Evolutionary conservation across 2,113 vertebrate genomes (phyloP).

Genomic region (Lepus americanus): DNA sequence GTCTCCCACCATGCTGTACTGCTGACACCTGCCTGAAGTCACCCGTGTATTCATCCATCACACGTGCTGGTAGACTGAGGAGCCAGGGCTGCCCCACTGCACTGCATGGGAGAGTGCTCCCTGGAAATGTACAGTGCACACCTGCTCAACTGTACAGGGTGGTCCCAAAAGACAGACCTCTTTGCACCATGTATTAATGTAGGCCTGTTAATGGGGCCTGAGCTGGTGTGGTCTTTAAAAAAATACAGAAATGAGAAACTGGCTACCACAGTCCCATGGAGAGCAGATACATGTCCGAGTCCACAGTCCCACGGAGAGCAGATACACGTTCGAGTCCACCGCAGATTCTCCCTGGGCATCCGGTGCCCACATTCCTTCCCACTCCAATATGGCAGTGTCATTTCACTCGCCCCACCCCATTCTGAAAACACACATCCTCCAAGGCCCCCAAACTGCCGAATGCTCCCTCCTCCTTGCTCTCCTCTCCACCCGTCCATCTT

Average conservation of each 20-base stretch:
- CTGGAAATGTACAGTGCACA: background rate
- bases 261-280: background rate
- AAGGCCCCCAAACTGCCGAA: background rate
- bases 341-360: background rate
- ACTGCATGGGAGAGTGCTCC: too few species aligned
- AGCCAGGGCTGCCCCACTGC: background rate
- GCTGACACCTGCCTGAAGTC: background rate
- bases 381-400: background rate
- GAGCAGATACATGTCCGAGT: background rate
- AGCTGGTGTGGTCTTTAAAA: background rate
- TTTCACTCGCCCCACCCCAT: background rate
- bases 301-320: background rate
- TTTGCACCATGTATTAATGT: background rate
- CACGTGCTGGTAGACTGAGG: background rate
- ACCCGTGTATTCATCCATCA: background rate
- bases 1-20: background rate
- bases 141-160: background rate
- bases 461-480: background rate
- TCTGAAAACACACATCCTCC: background rate
- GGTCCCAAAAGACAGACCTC: background rate
- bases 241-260: background rate
- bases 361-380: background rate
- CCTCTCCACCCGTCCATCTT: background rate
- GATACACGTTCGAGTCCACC: background rate
- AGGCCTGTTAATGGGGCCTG: background rate